Conservation (phyloP, 2,888 invertebrate species). For the Schizotus pectinicornis region DNA sequence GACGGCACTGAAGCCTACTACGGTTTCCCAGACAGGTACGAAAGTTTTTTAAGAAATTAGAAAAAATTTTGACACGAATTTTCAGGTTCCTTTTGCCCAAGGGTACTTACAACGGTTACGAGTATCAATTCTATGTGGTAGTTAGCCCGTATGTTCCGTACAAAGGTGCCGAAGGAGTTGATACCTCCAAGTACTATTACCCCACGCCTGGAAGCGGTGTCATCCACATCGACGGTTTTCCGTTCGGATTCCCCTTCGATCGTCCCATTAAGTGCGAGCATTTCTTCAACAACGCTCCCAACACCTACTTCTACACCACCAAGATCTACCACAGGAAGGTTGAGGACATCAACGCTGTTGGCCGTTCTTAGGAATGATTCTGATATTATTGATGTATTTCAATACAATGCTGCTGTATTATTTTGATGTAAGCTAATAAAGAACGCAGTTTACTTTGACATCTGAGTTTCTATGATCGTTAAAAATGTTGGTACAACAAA, state of each 20-base stretch:
- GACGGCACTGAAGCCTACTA: slow-evolving; percentile 65
- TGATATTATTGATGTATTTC: slow-evolving; percentile 3
- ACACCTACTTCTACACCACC: slow-evolving; percentile 71
- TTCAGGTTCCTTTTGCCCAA: slow-evolving; percentile 69
- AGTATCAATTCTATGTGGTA: slow-evolving; percentile 62
- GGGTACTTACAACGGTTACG: slow-evolving; percentile 69
- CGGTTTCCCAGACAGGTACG: slow-evolving; percentile 70
- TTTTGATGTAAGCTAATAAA: background rate
- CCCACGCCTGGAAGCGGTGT: slow-evolving; percentile 17
- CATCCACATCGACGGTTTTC: slow-evolving; percentile 63
- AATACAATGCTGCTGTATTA: background rate
- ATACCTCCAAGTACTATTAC: slow-evolving; percentile 21
- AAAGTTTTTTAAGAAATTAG: background rate
- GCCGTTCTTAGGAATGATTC: slow-evolving; percentile 14
- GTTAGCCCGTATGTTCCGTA: slow-evolving; percentile 58
- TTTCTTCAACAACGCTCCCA: slow-evolving; percentile 68
- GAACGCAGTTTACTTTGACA: background rate
- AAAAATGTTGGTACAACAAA: too few species aligned
- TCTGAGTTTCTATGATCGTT: too few species aligned
- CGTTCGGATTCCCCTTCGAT: slow-evolving; percentile 79
- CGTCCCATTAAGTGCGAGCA: slow-evolving; percentile 64
- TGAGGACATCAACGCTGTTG: slow-evolving; percentile 37
- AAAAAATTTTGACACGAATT: background rate
- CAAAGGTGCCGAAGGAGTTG: slow-evolving; percentile 32
- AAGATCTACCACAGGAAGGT: slow-evolving; percentile 53